Base-by-base conservation (phyloP, 1,140 invertebrate species). In the Gonatopus flavifemur region DNA sequence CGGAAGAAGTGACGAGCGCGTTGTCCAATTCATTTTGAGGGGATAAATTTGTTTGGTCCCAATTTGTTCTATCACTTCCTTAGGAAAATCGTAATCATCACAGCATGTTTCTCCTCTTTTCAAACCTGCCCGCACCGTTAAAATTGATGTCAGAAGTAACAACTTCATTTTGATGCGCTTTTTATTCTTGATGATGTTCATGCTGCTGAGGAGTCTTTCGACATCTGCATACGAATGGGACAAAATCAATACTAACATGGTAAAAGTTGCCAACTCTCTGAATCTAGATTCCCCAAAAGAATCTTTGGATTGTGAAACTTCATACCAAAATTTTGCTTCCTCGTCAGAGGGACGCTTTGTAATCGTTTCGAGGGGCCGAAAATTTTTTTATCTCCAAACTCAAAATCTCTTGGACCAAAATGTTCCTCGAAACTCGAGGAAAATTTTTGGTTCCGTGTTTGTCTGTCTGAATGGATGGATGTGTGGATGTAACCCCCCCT, bases 211-310 rank as follows among this genome's bases (percentile, higher is more conserved):
- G 35, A 57, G 12, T 7, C 50, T 15, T 45, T 49, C 46, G 9
- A 69, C 21, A 42, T 39, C 65, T 15, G 70, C 67, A 35, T 73
- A 67, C 9, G 70, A 70, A 52, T 66, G 52, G 12, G 67, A 67
- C 1, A 68, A 42, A 5, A 39, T 37, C n/a, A 70, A 44, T 6
- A 56, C 21, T 0, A 33, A 24, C 8, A 68, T 24, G 1, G 69
- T 66, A 38, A 67, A 59, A 40, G 61, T 49, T 12, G 48, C 24
- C 22, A 70, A 47, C 22, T 71, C 64, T 57, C 55, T 8, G 59
- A 65, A 61, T 2, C 25, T 6, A 28, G 25, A 28, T n/a, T 39
- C 20, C 0, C 42, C 35, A 2, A 15, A n/a, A 10, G 49, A 32
- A 45, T 46, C 43, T 40, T 42, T 50, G 10, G 31, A 43, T 5